These are phyloP conservation scores for Phragmatobia fuliginosa DNA, from an alignment of 2,888 invertebrate genomes.

Conservation along the genomic window DNA sequence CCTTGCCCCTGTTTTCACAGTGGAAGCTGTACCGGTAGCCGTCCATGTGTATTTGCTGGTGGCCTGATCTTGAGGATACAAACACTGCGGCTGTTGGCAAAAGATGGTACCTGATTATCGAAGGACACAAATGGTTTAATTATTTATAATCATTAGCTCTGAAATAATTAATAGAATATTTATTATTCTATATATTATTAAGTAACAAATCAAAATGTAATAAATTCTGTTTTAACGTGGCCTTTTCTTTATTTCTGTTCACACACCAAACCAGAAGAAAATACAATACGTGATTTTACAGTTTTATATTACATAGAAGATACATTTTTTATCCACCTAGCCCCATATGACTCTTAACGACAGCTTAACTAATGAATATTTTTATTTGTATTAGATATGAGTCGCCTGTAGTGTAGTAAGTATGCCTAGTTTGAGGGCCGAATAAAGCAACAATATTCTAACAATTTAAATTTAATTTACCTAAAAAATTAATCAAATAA, in stretches of 20 bases:
- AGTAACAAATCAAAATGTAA: neutral
- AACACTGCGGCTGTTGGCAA: constrained; percentile 22
- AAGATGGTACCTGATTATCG: constrained; percentile 4
- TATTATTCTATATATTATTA: neutral
- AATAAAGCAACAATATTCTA: no score
- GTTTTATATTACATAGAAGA: no score
- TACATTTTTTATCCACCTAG: no score
- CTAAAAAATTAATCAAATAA: no score
- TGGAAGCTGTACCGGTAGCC: constrained; percentile 46
- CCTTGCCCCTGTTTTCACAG: constrained; percentile 18
- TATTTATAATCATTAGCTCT: neutral
- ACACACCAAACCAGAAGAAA: neutral
- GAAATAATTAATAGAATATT: no score
- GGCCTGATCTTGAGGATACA: constrained; percentile 39
- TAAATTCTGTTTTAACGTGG: neutral
- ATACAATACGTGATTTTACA: no score
- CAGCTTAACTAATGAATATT: no score
- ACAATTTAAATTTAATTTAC: no score
- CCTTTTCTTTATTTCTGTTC: neutral
- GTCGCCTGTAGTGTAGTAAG: no score
- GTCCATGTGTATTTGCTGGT: constrained; percentile 41
- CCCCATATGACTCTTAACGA: no score
- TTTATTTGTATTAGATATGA: no score
- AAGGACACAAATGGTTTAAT: neutral
- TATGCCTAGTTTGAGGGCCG: no score